These are phyloP conservation scores for Palythoa caribaeorum DNA, from an alignment of 92 coral and sea anemone genomes.

Conservation along the genomic window DNA sequence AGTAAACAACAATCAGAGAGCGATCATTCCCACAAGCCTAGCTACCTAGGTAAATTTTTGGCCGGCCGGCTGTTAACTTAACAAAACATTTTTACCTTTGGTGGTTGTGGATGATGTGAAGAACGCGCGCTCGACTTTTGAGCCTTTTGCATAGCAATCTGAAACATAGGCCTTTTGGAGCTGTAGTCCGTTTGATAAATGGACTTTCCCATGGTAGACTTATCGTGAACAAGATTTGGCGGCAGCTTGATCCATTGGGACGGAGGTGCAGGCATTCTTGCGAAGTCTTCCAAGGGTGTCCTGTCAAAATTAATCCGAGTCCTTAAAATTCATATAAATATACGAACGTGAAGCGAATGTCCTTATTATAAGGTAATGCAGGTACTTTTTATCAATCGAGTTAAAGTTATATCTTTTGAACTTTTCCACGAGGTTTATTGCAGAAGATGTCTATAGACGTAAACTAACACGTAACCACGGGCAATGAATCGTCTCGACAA, in stretches of 20 bases:
- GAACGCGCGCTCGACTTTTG: conserved; percentile 59
- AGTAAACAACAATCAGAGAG: background rate
- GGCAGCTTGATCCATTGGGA: conserved; percentile 93
- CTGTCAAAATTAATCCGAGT: background rate
- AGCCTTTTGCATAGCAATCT: conserved; percentile 79
- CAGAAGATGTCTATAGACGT: background rate
- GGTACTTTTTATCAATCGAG: background rate
- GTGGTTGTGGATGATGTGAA: conserved; percentile 73
- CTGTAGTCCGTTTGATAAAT: conserved; percentile 83
- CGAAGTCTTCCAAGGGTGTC: background rate
- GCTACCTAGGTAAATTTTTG: background rate
- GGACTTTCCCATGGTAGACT: conserved; percentile 81
- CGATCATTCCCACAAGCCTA: background rate
- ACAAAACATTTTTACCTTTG: conserved; percentile 68
- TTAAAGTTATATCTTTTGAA: background rate
- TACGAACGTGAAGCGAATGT: background rate
- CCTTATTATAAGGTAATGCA: background rate
- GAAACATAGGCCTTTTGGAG: conserved; percentile 85
- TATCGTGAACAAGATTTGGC: conserved; percentile 82
- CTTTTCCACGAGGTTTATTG: conserved; percentile 12
- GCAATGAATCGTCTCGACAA: background rate
- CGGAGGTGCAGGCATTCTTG: conserved; percentile 44
- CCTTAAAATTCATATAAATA: background rate
- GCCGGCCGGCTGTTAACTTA: background rate
- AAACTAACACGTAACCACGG: conserved; percentile 45